Conservation (phyloP, 2,113 vertebrate species). For the Salminus brasiliensis region DNA sequence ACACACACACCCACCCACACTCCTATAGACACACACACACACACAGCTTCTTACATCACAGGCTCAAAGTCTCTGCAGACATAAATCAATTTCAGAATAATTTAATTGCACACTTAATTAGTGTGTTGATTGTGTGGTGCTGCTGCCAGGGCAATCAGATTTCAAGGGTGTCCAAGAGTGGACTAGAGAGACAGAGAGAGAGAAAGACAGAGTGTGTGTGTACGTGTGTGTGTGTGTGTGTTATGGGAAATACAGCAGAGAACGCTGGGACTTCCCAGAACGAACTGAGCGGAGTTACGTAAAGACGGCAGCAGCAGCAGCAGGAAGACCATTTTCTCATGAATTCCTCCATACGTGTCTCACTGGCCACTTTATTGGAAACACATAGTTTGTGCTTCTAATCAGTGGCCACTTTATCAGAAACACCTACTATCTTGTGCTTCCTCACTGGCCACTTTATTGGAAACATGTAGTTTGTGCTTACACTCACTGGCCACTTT, state of each 20-base stretch:
- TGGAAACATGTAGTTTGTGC: not conserved
- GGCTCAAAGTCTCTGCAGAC: conserved; percentile 32
- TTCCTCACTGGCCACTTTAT: not conserved
- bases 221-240: not conserved
- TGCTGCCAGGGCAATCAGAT: conserved; percentile 58
- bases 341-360: not conserved
- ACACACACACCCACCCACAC: conserved; percentile 45
- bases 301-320: not conserved
- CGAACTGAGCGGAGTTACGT: conserved; percentile 15
- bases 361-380: no score
- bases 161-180: conserved; percentile 34
- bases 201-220: not conserved
- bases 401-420: no score
- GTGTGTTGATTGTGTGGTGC: conserved; percentile 58
- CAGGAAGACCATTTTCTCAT: conserved; percentile 22
- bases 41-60: not conserved
- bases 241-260: not conserved
- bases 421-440: not conserved
- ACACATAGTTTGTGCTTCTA: no score
- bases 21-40: conserved; percentile 37
- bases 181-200: conserved; percentile 4
- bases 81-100: conserved; percentile 66
- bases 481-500: no score
- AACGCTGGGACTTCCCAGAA: conserved; percentile 28
- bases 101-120: conserved; percentile 73